Base-by-base conservation (phyloP, 2,888 invertebrate genomes). In the Apodemia duryi region DNA sequence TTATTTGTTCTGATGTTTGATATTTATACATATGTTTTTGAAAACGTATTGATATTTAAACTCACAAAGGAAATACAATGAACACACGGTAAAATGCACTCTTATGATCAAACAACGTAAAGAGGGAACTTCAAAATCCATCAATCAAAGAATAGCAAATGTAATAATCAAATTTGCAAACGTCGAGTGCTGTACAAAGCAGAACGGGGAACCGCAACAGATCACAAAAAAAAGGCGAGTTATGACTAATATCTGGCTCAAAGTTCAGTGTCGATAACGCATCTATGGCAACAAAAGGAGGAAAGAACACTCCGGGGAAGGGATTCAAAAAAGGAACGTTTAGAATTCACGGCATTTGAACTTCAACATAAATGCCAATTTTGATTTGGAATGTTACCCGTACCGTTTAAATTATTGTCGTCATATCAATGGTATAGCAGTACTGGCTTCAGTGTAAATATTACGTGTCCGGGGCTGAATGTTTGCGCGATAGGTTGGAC, bases 61-160 rank as follows among this genome's bases (percentile, higher is more conserved):
- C 29, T 29, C 57, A 32, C 32, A 57, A 57, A 57, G 57, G 32
- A 84, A 81, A 80, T 76, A 79, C 84, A 83, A 83, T 87, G 84
- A 85, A 77, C 77, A 73, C 79, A 75, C 78, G 79, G 79, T 80
- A 74, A 75, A 83, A 83, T 82, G 83, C 83, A 78, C 80, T 77
- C 79, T 71, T 74, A 72, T 65, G 68, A 68, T 67, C 72, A 73
- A 83, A 80, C 81, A n/a, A n/a, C n/a, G 80, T 51, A n/a, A 51
- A 78, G 78, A 74, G 74, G 78, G 80, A 83, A 84, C 81, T 83
- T 78, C 77, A 81, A 80, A 83, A 85, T 81, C 80, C 86, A 86
- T 88, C 90, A 90, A 91, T 91, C 91, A 89, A 87, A 91, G 89
- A 84, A 86, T 83, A 83, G 83, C 81, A 84, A 57, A 85, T 84